Conservation (phyloP, 2,888 invertebrate species). For the Cataglyphis altisquamis region DNA sequence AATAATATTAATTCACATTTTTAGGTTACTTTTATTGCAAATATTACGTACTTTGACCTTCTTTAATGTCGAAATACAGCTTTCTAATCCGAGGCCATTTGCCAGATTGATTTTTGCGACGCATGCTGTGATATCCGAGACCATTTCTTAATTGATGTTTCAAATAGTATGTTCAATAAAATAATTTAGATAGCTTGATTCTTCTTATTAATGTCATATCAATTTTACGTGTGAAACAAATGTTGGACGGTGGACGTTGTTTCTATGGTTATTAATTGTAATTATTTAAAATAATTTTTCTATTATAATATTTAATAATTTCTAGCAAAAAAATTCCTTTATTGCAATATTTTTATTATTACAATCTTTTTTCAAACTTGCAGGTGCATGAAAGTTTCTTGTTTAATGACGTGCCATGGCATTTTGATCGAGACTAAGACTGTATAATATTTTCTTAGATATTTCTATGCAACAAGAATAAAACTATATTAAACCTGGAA, state of each 20-base stretch:
- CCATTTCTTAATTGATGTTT: neutral
- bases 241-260: slow-evolving; percentile 16
- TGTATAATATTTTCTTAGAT: slow-evolving; percentile 58
- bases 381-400: slow-evolving; percentile 60
- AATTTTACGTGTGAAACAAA: slow-evolving; percentile 12
- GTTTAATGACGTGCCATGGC: slow-evolving; percentile 64
- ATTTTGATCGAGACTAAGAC: slow-evolving; percentile 59
- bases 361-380: slow-evolving; percentile 46
- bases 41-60: slow-evolving; percentile 10
- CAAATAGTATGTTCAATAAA: neutral
- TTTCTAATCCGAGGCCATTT: slow-evolving; percentile 35
- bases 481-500: slow-evolving; percentile 27
- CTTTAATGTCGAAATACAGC: neutral
- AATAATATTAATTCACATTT: neutral
- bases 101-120: slow-evolving; percentile 29
- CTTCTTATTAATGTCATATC: slow-evolving; percentile 1
- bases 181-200: slow-evolving; percentile 1
- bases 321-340: neutral
- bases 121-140: slow-evolving; percentile 14
- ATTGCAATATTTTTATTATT: slow-evolving; percentile 16
- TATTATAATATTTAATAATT: neutral
- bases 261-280: neutral
- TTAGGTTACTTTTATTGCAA: slow-evolving; percentile 12
- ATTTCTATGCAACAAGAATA: neutral
- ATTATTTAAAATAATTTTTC: neutral